Base-by-base conservation (phyloP, 2,797 vertebrate genomes). In the Poecilia wingei region DNA sequence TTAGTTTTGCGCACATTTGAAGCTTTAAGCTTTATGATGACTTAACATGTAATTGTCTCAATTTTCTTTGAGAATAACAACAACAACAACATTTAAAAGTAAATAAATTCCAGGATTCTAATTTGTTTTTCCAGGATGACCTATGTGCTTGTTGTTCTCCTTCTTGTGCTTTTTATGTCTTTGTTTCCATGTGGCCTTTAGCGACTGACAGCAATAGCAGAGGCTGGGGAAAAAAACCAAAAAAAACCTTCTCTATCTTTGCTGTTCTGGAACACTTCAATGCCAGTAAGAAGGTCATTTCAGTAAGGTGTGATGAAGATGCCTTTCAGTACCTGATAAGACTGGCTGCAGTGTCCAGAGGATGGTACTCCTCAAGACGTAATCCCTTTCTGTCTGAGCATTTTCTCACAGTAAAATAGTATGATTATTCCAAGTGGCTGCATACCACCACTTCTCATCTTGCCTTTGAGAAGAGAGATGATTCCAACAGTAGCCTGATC, bases 401-500 rank as follows among this genome's bases (percentile, higher is more conserved):
- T 84, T 85, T 78, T 94, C 92, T 90, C 66, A n/a, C 66, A 69
- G 87, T 89, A 90, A 88, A 89, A 79, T 49, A 72, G 80, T 86
- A 82, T 89, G 93, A 93, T 94, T 92, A 92, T 83, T 90, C 80
- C 74, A 92, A 95, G 94, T 95, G 92, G 90, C 78, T 87, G 86
- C 94, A 95, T 95, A 94, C 93, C 95, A 95, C 59, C 92, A 92
- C 93, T 92, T 92, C 89, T 90, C 84, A 73, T 83, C 84, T 74
- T 82, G 82, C 80, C 79, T 86, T 80, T 83, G 84, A 84, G 82
- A 83, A 82, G 79, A 73, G 78, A 79, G 83, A 84, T 6, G 31
- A 79, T 88, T 93, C 91, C 89, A 87, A 93, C 79, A 84, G 85
- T 75, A 77, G 83, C 78, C 76, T 77, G 77, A 28, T 57, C 77